Evolutionary conservation across 2,888 invertebrate genomes (phyloP), one percentile per base, ranked within the genome.

Genomic region (Eucera pruinosa): DNA sequence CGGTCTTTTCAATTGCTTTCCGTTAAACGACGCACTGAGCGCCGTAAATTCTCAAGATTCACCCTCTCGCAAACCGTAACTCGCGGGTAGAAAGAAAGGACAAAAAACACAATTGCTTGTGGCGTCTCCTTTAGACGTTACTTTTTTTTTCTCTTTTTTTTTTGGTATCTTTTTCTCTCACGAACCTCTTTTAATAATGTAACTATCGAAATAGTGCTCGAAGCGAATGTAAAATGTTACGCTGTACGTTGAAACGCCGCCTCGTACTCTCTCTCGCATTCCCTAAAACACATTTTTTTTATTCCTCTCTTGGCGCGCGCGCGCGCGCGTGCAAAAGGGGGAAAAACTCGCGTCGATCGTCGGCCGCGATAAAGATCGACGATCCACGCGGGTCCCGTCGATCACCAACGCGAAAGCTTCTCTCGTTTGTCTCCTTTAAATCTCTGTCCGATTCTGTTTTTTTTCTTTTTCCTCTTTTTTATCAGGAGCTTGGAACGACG

Each of bases 191-290:
- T 76, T 78, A 76, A 64, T 52, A 64, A 71, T 64, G 47, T 41
- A 71, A 39, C 78, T 78, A 78, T 70, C 70, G 60, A 78, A 61
- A 70, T 57, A 70, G 77, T 70, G 70, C 48, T 61, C 70, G 60
- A 78, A 78, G 76, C 78, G 60, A 78, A 78, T 70, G 76, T 76
- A 78, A 78, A 78, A 75, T 69, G 60, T 64, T 60, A 76, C 64
- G 58, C 60, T 58, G 43, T 45, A 55, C 50, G 61, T 52, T 62
- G 45, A 54, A 54, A 58, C 55, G 67, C 30, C 73, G 18, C 33
- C 73, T 77, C 68, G 33, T 41, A 33, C 33, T 3, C 33, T n/a
- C n/a, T n/a, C 55, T 57, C 36, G 33, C 55, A 15, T 23, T 70
- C 13, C 30, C 33, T 20, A 47, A 36, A 50, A 15, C 41, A 58